Conservation (phyloP, 2,797 vertebrate species). For the Pangasius djambal region DNA sequence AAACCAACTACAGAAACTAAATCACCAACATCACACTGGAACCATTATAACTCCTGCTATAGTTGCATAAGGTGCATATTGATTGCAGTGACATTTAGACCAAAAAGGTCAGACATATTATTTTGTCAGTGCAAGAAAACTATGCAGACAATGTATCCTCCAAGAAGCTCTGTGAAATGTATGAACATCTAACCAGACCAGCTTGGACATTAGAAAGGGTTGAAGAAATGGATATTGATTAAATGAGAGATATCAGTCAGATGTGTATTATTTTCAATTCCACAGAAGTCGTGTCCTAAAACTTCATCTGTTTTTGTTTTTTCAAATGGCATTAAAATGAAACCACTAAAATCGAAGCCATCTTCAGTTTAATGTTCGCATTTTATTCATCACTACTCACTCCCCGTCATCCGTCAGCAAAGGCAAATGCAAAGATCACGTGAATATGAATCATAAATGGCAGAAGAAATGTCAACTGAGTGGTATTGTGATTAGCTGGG, state of each 20-base stretch:
- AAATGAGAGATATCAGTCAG: neutral
- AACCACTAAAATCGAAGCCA: neutral
- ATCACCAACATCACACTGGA: neutral
- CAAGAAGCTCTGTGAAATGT: neutral
- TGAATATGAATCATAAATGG: neutral
- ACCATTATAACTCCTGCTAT: conserved; percentile 9
- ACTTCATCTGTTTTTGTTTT: neutral
- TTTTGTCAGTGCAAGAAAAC: conserved; percentile 33
- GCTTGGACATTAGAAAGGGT: neutral
- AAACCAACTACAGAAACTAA: neutral
- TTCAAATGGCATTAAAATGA: neutral
- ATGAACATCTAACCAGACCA: neutral
- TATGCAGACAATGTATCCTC: conserved; percentile 5
- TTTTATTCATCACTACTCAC: neutral
- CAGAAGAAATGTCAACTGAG: neutral
- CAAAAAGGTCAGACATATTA: conserved; percentile 39
- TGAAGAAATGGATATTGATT: neutral
- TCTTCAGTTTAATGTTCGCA: neutral
- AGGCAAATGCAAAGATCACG: neutral
- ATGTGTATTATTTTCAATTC: neutral
- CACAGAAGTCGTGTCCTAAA: neutral
- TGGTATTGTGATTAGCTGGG: neutral
- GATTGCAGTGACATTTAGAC: conserved; percentile 26
- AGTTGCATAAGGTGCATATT: conserved; percentile 9
- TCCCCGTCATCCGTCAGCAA: neutral